A percentile compares a stretch with the other conserved stretches of the same genome.
Conservation (phyloP, 2,888 invertebrate species). For the Ethmia dodecea region DNA sequence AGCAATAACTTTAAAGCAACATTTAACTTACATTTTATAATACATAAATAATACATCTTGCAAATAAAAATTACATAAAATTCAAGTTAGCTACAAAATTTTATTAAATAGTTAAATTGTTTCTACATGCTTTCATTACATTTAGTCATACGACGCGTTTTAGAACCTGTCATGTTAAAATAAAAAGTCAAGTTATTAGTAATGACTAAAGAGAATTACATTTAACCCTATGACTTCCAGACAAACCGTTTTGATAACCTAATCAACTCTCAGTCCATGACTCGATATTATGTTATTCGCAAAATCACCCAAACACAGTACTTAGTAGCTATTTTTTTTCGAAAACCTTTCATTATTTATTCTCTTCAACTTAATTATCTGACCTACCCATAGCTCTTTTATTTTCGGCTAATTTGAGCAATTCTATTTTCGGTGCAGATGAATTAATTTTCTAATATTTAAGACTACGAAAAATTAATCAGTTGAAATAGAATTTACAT, state of each 20-base stretch:
- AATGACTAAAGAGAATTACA: conserved; percentile 39
- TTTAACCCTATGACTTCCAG: conserved; percentile 37
- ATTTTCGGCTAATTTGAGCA: conserved; percentile 10
- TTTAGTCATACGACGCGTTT: conserved; percentile 34
- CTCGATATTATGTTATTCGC: conserved; percentile 36
- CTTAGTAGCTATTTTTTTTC: conserved; percentile 34
- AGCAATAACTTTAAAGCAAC: conserved; percentile 74
- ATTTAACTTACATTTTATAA: conserved; percentile 72
- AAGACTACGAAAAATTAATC: too few relatives aligned
- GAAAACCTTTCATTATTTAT: background rate
- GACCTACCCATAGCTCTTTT: conserved; percentile 11
- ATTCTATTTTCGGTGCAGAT: conserved; percentile 8
- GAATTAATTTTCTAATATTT: too few relatives aligned
- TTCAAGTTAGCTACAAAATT: conserved; percentile 73
- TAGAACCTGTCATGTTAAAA: conserved; percentile 42
- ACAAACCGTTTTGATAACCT: conserved; percentile 39
- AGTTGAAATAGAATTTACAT: conserved; percentile 2
- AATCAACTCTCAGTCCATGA: conserved; percentile 52
- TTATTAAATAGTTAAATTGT: conserved; percentile 69
- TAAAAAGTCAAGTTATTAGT: conserved; percentile 22
- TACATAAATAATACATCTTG: conserved; percentile 76
- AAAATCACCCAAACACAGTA: conserved; percentile 37
- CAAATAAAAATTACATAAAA: conserved; percentile 73
- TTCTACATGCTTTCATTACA: conserved; percentile 59
- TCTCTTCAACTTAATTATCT: conserved; percentile 13